These are phyloP conservation scores for Leptopilina myrica DNA, from an alignment of 2,888 invertebrate genomes.

Conservation along the genomic window DNA sequence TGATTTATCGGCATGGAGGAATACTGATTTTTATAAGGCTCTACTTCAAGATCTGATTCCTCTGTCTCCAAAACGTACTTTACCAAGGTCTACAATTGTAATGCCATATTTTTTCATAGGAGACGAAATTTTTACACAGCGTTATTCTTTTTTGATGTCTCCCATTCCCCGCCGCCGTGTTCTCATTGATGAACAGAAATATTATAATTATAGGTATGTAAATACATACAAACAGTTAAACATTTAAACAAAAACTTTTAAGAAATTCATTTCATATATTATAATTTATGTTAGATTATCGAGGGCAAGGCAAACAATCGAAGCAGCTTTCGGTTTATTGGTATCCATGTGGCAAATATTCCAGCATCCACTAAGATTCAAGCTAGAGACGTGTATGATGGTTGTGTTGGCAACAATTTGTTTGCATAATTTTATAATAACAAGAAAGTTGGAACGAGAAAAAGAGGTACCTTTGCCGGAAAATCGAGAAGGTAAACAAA, in stretches of 20 bases:
- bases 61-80: not conserved
- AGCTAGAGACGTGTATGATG: not conserved
- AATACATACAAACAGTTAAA: too few species aligned
- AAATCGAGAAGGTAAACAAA: too few species aligned
- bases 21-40: not conserved
- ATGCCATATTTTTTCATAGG: constrained; percentile 7
- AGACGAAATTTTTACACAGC: constrained; percentile 9
- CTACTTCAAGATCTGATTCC: not conserved
- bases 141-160: too few species aligned
- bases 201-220: too few species aligned
- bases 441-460: not conserved
- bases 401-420: not conserved
- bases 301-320: constrained; percentile 7
- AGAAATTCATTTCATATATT: too few species aligned
- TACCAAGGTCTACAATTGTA: not conserved
- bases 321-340: not conserved
- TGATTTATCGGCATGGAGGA: not conserved
- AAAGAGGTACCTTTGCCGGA: too few species aligned
- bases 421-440: not conserved
- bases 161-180: too few species aligned
- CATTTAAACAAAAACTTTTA: too few species aligned
- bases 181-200: too few species aligned
- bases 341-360: not conserved
- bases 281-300: not conserved
- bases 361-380: not conserved